A percentile compares a stretch with the other conserved stretches of the same genome.
Conservation (phyloP, 2,888 invertebrate genomes). For the Lottia scabra region DNA sequence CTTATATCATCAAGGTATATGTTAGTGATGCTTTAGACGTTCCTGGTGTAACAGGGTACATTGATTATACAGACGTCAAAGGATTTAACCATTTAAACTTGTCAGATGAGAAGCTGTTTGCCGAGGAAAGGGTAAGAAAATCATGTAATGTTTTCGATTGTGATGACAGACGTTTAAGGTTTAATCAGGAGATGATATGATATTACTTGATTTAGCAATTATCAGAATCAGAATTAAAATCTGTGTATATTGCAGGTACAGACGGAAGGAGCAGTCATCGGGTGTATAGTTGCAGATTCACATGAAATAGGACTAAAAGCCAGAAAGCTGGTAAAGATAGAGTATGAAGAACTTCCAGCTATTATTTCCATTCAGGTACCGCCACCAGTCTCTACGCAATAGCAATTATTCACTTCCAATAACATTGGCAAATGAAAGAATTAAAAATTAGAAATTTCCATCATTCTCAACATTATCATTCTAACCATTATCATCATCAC, state of each 20-base stretch:
- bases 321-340: slow-evolving; percentile 82
- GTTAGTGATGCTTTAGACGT: slow-evolving; percentile 78
- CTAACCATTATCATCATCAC: too few relatives aligned
- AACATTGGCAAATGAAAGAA: too few relatives aligned
- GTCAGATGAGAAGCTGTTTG: slow-evolving; percentile 85
- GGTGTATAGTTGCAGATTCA: slow-evolving; percentile 74
- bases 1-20: slow-evolving; percentile 83
- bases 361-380: slow-evolving; percentile 81
- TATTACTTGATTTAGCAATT: too few relatives aligned
- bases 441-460: too few relatives aligned
- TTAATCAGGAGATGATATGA: too few relatives aligned
- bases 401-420: too few relatives aligned
- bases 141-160: too few relatives aligned
- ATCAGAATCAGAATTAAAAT: too few relatives aligned
- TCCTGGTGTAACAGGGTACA: slow-evolving; percentile 85
- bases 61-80: slow-evolving; percentile 82
- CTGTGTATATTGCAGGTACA: neutral
- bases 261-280: neutral
- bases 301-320: slow-evolving; percentile 86
- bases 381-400: too few relatives aligned
- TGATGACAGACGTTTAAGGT: too few relatives aligned
- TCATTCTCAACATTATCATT: too few relatives aligned
- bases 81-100: slow-evolving; percentile 78
- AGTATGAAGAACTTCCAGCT: slow-evolving; percentile 85
- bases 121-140: slow-evolving; percentile 80